Base-by-base conservation (phyloP, 1,140 invertebrate species). In the Formica selysi region DNA sequence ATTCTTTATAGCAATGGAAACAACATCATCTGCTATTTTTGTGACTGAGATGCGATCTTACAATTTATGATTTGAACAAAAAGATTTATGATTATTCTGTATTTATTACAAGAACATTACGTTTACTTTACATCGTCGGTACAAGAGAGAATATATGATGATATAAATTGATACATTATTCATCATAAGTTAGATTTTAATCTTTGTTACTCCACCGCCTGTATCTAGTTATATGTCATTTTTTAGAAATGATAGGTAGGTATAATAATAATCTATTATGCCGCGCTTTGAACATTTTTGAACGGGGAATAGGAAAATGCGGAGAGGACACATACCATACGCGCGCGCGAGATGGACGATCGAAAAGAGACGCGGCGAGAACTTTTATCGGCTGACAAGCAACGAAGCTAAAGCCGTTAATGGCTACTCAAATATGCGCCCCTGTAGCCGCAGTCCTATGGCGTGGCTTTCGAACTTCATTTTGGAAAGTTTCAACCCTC, bases 341-440 rank as follows among this genome's bases (percentile, higher is more conserved):
- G 3, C 1, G 41, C 22, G 11, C n/a, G 5, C 48, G 16, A 51
- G 62, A 22, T 36, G 62, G 36, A 61, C 38, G 79, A 74, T 74
- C 29, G 48, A 29, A 74, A 76, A 81, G 76, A 76, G 86, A 90
- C 51, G 7, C 51, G 64, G n/a, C 59, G 86, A 86, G 73, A 87
- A 90, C 90, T 92, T 90, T 92, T 89, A 92, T 92, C 90, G 91
- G 78, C 87, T 91, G 89, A 92, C 91, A 91, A 88, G 86, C 86
- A 92, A 91, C 87, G 86, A 51, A 91, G 84, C 86, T 86, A 92
- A 92, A 92, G 92, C 91, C 91, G 89, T 93, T 93, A 93, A 92
- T 92, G 91, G 92, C 89, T 92, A 91, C 91, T 92, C 91, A 92
- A 92, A 91, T 92, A 92, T 92, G 91, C 92, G 90, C 86, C 89